Percentiles rank a stretch among this genome's conserved stretches.
phyloP scores from a whole-genome alignment of 2,888 invertebrate species.

The Andrena trimmerana region DNA sequence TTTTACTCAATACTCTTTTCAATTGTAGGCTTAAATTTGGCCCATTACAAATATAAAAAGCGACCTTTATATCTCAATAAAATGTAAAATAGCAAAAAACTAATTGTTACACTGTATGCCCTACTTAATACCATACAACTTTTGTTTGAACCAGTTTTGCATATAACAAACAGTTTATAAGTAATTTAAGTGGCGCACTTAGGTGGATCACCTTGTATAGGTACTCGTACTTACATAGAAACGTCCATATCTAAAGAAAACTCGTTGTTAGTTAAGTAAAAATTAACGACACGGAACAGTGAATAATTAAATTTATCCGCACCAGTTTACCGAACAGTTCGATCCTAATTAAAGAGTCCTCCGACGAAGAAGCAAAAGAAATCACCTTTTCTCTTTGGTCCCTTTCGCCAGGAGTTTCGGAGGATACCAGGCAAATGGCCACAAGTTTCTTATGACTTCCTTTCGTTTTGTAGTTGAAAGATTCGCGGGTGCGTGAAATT shows the following conservation, averaged over 20 bases:
- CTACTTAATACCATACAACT: no score
- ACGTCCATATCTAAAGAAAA: not conserved
- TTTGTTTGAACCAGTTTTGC: no score
- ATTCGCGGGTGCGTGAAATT: constrained; percentile 31
- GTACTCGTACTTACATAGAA: not conserved
- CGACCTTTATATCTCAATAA: no score
- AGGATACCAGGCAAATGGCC: constrained; percentile 26
- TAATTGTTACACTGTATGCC: no score
- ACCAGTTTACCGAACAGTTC: constrained; percentile 42
- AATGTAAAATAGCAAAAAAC: no score
- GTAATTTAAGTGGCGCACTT: no score
- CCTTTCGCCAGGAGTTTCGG: constrained; percentile 15
- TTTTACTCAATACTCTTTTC: no score
- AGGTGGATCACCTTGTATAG: no score
- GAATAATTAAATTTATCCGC: constrained; percentile 52
- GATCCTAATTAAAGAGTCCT: constrained; percentile 49
- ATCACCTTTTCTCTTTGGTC: not conserved
- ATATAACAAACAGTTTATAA: no score
- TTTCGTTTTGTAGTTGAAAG: constrained; percentile 26
- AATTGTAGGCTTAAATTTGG: no score
- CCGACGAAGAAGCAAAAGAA: constrained; percentile 10
- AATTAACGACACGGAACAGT: constrained; percentile 46
- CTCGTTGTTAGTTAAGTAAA: constrained; percentile 8
- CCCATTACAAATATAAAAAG: no score
- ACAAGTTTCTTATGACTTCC: constrained; percentile 36